Base-by-base conservation (phyloP, 2,113 vertebrate genomes). In the Xenus cinereus region DNA sequence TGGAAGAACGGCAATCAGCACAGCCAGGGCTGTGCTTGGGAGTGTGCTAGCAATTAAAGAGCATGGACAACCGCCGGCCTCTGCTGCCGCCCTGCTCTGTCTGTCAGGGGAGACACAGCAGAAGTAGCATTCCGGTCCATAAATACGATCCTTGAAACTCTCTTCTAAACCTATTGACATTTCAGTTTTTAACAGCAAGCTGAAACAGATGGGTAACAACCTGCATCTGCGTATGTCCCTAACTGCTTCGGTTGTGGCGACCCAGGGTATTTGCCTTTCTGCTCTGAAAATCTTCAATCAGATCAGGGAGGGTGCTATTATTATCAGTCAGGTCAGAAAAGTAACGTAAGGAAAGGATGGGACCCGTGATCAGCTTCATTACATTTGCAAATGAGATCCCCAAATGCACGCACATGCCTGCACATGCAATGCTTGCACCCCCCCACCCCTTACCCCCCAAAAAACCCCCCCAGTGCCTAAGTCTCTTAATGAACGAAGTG, bases 361-460 rank as follows among this genome's bases (percentile, higher is more conserved):
- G 57, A 85, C 66, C 33, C 33, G 18, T 8, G 8, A 28, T 35
- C 60, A 60, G 28, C 17, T 59, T 50, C 9, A 43, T 74, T 28
- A 53, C 35, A 23, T 66, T 87, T 88, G 62, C 37, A 79, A 53
- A 79, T 24, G 35, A 79, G 63, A 59, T 28, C 14, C 35, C 35
- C 24, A 39, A 26, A 21, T 9, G 5, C 1, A 7, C 0, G 1
- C n/a, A 21, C 3, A 11, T 3, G 30, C 4, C 1, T 9, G 2
- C 14, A 2, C 3, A 2, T 9, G 12, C 13, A 10, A 48, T 48
- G 21, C 21, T 48, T 48, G 46, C 24, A 26, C 66, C 15, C 67
- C 6, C 21, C 15, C 6, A 16, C 43, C 15, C 7, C 43, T 16
- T 39, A 5, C 46, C 46, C 46, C 46, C 48, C 46, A 11, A 22